phyloP scores from a whole-genome alignment of 2,797 vertebrate genomes.

The Anniella stebbinsi region DNA sequence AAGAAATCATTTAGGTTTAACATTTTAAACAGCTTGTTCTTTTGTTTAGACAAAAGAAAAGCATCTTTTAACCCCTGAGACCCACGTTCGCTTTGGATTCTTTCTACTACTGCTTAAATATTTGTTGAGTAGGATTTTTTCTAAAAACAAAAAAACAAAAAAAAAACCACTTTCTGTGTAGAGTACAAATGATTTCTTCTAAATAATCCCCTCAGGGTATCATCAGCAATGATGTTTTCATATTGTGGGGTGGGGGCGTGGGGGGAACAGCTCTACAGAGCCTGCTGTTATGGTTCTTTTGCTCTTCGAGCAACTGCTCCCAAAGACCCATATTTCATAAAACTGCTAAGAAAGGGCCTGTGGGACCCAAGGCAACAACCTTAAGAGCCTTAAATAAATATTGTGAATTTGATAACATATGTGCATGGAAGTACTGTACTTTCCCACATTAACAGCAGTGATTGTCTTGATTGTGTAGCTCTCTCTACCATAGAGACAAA shows the following conservation, averaged over 20 bases:
- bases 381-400: not conserved
- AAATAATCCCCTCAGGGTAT: conserved; percentile 3
- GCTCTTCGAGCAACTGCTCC: not conserved
- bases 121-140: not conserved
- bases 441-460: not conserved
- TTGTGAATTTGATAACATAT: not conserved
- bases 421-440: not conserved
- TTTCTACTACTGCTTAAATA: not conserved
- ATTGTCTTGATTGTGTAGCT: not conserved
- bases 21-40: conserved; percentile 47
- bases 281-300: not conserved
- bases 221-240: not conserved
- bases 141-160: not conserved
- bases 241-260: not conserved
- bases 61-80: conserved; percentile 35
- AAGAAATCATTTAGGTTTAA: conserved; percentile 59
- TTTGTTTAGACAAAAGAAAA: conserved; percentile 23
- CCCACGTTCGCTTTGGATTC: conserved; percentile 16
- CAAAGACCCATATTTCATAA: not conserved
- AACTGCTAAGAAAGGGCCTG: not conserved
- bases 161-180: conserved; percentile 3
- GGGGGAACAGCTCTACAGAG: not conserved
- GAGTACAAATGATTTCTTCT: conserved; percentile 15
- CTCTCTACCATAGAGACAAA: not conserved
- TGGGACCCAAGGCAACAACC: not conserved